phyloP scores from a whole-genome alignment of 2,888 invertebrate genomes.

The Phymatocera aterrima region DNA sequence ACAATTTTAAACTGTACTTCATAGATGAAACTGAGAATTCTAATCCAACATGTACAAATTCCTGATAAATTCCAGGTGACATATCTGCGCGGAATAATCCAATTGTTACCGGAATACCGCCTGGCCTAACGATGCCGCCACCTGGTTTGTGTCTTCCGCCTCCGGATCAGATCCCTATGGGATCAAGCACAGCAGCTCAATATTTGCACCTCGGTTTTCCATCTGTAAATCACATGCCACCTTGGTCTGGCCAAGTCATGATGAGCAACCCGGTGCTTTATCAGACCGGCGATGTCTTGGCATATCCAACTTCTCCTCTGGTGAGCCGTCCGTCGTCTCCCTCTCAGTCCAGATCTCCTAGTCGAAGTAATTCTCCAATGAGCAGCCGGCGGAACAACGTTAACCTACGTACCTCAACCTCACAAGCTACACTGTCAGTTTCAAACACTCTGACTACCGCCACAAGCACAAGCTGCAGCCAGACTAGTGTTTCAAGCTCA shows the following conservation, averaged over 20 bases:
- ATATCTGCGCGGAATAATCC: conserved; percentile 67
- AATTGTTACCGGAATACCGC: conserved; percentile 68
- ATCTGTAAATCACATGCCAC: conserved; percentile 68
- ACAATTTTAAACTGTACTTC: neutral
- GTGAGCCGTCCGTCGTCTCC: conserved; percentile 86
- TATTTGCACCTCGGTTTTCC: conserved; percentile 70
- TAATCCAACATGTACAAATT: neutral
- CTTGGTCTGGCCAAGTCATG: conserved; percentile 69
- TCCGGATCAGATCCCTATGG: conserved; percentile 70
- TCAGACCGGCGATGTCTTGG: conserved; percentile 67
- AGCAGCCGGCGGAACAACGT: conserved; percentile 65
- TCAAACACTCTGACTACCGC: conserved; percentile 66
- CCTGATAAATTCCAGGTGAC: conserved; percentile 58
- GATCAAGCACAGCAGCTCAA: conserved; percentile 60
- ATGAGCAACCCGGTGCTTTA: conserved; percentile 70
- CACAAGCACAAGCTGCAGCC: conserved; percentile 65
- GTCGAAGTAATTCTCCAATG: conserved; percentile 71
- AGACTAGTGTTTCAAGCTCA: conserved; percentile 69
- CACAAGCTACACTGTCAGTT: conserved; percentile 64
- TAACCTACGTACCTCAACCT: conserved; percentile 75
- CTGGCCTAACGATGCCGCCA: conserved; percentile 68
- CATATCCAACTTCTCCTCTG: conserved; percentile 82
- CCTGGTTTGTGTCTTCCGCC: conserved; percentile 69
- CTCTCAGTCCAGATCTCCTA: conserved; percentile 80
- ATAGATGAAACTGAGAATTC: neutral